phyloP scores from a whole-genome alignment of 2,888 invertebrate species.

The Saturnia japonica region DNA sequence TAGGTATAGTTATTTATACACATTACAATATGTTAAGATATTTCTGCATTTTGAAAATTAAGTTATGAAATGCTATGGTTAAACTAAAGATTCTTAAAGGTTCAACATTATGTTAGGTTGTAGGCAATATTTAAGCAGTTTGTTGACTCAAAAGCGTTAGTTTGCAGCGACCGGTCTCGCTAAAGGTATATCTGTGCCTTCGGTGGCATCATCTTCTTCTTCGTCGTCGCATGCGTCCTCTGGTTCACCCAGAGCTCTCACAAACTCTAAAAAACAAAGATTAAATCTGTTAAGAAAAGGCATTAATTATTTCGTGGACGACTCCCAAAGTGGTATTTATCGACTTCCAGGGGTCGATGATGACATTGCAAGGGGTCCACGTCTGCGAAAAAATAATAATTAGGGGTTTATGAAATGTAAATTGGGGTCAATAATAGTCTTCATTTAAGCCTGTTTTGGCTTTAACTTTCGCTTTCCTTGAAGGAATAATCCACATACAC shows the following conservation, averaged over 20 bases:
- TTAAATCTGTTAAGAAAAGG: background rate
- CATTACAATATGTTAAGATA: background rate
- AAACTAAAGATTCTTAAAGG: background rate
- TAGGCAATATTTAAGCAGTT: background rate
- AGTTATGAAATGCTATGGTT: background rate
- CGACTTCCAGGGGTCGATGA: too few species aligned
- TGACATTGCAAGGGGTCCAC: too few species aligned
- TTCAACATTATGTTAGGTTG: background rate
- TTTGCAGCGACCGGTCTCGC: conserved; percentile 60
- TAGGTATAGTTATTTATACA: too few species aligned
- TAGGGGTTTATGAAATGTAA: too few species aligned
- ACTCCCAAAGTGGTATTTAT: too few species aligned
- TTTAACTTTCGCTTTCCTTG: too few species aligned
- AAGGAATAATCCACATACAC: too few species aligned
- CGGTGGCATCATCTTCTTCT: conserved; percentile 77
- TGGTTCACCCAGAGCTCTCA: conserved; percentile 92
- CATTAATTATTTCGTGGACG: too few species aligned
- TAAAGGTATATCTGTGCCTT: conserved; percentile 55
- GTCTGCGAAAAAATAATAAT: too few species aligned
- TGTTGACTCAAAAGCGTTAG: conserved; percentile 34
- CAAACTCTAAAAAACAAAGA: conserved; percentile 83
- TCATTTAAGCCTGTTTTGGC: too few species aligned
- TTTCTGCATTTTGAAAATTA: background rate
- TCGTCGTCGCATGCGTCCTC: conserved; percentile 90
- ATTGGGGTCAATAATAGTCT: too few species aligned